A percentile compares a stretch with the other conserved stretches of the same genome.
phyloP scores from a whole-genome alignment of 2,797 vertebrate species.

The Chromobotia macracanthus region DNA sequence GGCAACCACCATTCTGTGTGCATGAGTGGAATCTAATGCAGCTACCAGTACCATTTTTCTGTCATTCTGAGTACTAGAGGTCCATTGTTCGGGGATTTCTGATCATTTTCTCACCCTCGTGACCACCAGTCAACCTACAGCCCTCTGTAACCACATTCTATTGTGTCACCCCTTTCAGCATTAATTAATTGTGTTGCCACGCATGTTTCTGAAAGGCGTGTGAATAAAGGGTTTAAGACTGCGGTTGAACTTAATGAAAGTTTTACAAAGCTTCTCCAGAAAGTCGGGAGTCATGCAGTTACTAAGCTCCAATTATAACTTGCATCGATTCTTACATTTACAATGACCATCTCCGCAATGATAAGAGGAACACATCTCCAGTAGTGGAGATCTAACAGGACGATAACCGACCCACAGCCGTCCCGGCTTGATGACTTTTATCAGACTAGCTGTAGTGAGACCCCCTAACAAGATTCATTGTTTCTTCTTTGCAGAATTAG shows the following conservation, averaged over 20 bases:
- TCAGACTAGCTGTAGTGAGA: constrained; percentile 33
- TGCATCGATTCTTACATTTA: constrained; percentile 12
- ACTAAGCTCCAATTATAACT: constrained; percentile 13
- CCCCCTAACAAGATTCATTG: constrained; percentile 44
- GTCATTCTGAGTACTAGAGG: constrained; percentile 14
- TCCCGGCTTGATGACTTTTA: constrained; percentile 33
- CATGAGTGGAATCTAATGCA: constrained; percentile 35
- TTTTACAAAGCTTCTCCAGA: constrained; percentile 1
- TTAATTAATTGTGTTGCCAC: constrained; percentile 29
- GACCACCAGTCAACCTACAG: constrained; percentile 8
- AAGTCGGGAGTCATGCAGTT: not conserved
- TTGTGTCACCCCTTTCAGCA: constrained; percentile 19
- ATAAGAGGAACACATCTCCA: constrained; percentile 27
- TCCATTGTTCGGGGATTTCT: constrained; percentile 26
- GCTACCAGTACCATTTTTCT: constrained; percentile 18
- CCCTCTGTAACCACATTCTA: constrained; percentile 14
- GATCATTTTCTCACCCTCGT: constrained; percentile 28
- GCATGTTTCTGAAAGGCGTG: constrained; percentile 8
- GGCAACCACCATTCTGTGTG: constrained; percentile 37
- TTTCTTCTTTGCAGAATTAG: constrained; percentile 27
- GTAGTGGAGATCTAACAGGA: constrained; percentile 7
- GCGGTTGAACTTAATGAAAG: constrained; percentile 10
- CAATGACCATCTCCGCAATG: constrained; percentile 11
- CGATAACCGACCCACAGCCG: constrained; percentile 9
- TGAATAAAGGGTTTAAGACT: constrained; percentile 15